Evolutionary conservation across 2,888 invertebrate species (phyloP).

Genomic region (Agonum fuliginosum): DNA sequence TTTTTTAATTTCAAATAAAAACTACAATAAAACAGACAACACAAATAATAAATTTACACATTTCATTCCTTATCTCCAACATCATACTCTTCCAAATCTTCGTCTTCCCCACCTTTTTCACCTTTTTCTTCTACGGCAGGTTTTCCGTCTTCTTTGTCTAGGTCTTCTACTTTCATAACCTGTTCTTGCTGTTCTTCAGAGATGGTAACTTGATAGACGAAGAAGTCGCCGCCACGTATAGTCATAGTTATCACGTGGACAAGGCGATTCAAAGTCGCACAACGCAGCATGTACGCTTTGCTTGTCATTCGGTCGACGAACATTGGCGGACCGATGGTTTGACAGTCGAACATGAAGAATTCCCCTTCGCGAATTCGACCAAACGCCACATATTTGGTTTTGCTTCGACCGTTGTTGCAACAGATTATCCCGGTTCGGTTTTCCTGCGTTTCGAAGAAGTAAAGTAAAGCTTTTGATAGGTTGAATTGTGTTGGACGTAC

Average conservation of each 20-base stretch:
- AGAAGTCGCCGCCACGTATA: slow-evolving; percentile 73
- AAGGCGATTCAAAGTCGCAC: slow-evolving; percentile 77
- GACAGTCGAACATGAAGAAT: slow-evolving; percentile 82
- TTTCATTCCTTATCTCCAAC: not conserved
- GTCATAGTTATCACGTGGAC: slow-evolving; percentile 79
- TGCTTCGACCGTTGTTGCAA: slow-evolving; percentile 73
- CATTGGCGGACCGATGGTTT: slow-evolving; percentile 77
- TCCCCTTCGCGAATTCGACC: slow-evolving; percentile 72
- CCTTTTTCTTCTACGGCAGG: no score
- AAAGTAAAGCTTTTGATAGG: slow-evolving; percentile 77
- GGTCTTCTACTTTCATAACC: not conserved
- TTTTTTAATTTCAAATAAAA: no score
- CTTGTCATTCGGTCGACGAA: slow-evolving; percentile 74
- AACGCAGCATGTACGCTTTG: slow-evolving; percentile 77
- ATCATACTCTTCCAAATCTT: not conserved
- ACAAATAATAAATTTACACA: not conserved
- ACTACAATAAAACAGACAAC: no score
- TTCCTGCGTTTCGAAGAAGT: slow-evolving; percentile 75
- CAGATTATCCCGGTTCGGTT: slow-evolving; percentile 76
- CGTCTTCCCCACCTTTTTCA: not conserved
- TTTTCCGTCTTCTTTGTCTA: not conserved
- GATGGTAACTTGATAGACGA: slow-evolving; percentile 69
- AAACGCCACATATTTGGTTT: slow-evolving; percentile 68
- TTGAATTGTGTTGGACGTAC: slow-evolving; percentile 77
- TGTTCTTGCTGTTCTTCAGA: slow-evolving; percentile 25